A percentile compares a stretch with the other conserved stretches of the same genome.
These are phyloP conservation scores for Indicator maculatus DNA, from an alignment of 2,113 vertebrate species.

Conservation along the genomic window DNA sequence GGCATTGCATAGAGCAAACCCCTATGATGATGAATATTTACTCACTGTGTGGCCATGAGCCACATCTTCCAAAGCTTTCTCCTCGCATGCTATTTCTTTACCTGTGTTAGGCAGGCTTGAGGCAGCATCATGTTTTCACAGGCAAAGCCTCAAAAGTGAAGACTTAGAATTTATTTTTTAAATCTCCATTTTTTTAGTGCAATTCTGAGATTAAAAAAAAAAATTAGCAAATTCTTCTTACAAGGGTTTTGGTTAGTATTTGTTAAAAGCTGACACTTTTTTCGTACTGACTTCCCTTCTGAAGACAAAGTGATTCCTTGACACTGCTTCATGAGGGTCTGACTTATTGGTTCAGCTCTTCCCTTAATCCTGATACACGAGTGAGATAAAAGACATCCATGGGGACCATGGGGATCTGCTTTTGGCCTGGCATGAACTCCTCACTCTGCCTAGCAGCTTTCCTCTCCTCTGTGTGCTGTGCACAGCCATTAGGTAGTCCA, in stretches of 20 bases:
- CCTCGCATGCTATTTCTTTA: not conserved
- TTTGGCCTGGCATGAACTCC: fast-evolving
- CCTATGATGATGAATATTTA: not conserved
- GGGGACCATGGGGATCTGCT: not conserved
- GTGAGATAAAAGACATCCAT: not conserved
- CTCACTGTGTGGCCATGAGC: not conserved
- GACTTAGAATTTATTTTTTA: not conserved
- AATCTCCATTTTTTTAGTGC: not conserved
- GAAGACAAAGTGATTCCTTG: not conserved
- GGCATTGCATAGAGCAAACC: not conserved
- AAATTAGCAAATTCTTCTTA: not conserved
- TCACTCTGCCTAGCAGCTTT: not conserved
- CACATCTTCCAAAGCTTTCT: not conserved
- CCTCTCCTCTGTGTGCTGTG: fast-evolving
- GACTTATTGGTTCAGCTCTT: not conserved
- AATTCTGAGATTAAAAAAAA: not conserved
- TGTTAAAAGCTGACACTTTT: not conserved
- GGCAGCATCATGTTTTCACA: not conserved
- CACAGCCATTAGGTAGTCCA: not conserved
- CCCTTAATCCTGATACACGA: not conserved
- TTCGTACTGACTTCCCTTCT: not conserved
- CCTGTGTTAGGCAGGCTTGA: not conserved
- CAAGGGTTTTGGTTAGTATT: not conserved
- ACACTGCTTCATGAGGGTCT: not conserved
- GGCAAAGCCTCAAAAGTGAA: not conserved